Conservation (phyloP, 2,113 vertebrate species). For the Jacana jacana region DNA sequence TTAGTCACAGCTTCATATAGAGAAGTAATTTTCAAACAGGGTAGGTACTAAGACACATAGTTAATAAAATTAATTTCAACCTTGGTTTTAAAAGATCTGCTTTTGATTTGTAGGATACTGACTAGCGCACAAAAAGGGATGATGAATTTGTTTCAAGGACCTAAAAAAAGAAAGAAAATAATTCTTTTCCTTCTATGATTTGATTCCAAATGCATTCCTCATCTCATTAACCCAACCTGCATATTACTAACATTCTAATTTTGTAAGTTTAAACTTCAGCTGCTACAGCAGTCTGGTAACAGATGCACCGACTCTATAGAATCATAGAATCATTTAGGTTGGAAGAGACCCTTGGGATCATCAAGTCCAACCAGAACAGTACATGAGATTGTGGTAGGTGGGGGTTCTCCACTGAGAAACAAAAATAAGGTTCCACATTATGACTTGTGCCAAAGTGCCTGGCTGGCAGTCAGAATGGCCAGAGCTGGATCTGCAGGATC, state of each 20-base stretch:
- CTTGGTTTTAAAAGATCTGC: background rate
- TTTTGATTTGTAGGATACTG: background rate
- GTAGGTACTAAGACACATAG: background rate
- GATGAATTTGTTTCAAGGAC: background rate
- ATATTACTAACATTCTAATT: background rate
- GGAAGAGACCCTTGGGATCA: too few relatives aligned
- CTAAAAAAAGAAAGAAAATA: background rate
- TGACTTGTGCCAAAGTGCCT: background rate
- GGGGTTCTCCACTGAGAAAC: background rate
- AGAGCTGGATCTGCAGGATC: background rate
- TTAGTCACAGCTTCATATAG: background rate
- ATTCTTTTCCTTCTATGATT: background rate
- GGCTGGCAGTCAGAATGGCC: background rate
- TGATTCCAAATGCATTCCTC: background rate
- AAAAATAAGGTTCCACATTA: background rate
- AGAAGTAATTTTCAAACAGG: background rate
- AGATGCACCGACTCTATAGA: background rate
- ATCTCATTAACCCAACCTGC: background rate
- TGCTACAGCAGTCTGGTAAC: background rate
- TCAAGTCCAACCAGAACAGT: too few relatives aligned
- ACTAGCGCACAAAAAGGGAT: background rate
- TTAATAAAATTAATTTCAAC: background rate
- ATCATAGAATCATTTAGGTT: too few relatives aligned
- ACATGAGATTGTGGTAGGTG: accelerated
- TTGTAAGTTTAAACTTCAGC: background rate